Base-by-base conservation (phyloP, 2,113 vertebrate species). In the Ammodramus savannarum region DNA sequence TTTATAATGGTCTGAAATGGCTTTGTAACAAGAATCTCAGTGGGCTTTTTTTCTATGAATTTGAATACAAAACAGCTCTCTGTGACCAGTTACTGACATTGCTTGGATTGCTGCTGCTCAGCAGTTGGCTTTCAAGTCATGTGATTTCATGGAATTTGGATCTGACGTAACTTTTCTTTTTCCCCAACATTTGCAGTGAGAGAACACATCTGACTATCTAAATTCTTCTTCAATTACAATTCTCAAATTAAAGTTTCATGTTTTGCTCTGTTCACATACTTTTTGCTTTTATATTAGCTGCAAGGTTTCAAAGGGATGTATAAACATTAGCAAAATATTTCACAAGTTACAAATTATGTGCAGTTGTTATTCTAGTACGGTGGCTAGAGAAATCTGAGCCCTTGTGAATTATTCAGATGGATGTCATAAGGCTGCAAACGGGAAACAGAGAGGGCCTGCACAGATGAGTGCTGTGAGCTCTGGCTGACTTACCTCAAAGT, bases 371-470 rank as follows among this genome's bases (percentile, higher is more conserved):
- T 85, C 78, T 55, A 55, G 59, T 59, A 43, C 5, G 3, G 68
- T 25, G 65, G 51, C 75, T 86, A 32, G 46, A 87, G 95, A 88
- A 95, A 97, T 62, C 67, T 34, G 89, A 95, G 82, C 67, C 44
- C 48, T 77, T 48, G 78, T 94, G 72, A 95, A 93, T 96, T 93
- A 93, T 94, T 97, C 63, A 94, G 39, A 85, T 67, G 22, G n/a
- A 39, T 93, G 72, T 91, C 66, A n/a, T 91, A 85, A 90, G 90
- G 39, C 57, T 63, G 72, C 39, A 67, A 73, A 75, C 0, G 22
- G 57, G 67, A 89, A 91, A 44, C 6, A 36, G 92, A 59, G 61
- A 62, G 77, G 39, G 49, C 48, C 52, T 68, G 6, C 8, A 1
- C 27, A 23, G 59, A 59, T 29, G 88, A 76, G 63, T n/a, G 58